Conservation (phyloP, 2,797 vertebrate genomes). For the Enteromius thamalakanensis region DNA sequence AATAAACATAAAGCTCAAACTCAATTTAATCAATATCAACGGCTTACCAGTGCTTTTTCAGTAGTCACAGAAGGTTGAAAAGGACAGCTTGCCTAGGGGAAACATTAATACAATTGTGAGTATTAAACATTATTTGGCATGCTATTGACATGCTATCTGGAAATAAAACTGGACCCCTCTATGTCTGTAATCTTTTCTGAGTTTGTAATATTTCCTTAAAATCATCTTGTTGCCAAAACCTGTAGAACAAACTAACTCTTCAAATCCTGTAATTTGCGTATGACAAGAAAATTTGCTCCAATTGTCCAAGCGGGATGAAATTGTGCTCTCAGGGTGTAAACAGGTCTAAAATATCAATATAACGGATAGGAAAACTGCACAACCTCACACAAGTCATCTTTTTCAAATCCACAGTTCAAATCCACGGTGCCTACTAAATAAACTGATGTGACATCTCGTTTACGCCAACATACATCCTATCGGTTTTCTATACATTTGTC, state of each 20-base stretch:
- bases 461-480: background rate
- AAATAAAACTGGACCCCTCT: background rate
- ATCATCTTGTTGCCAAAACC: background rate
- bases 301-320: background rate
- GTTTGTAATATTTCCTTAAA: conserved; percentile 4
- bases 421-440: background rate
- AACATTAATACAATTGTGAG: background rate
- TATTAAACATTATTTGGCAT: background rate
- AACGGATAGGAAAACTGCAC: background rate
- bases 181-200: background rate
- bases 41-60: conserved; percentile 62
- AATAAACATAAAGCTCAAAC: background rate
- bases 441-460: background rate
- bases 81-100: conserved; percentile 69
- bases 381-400: background rate
- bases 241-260: background rate
- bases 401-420: background rate
- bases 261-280: background rate
- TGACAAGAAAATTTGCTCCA: conserved; percentile 2
- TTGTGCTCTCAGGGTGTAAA: background rate
- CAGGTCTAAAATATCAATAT: background rate
- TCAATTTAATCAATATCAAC: conserved; percentile 15
- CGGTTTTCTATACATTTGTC: background rate
- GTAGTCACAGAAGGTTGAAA: conserved; percentile 49
- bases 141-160: background rate